phyloP scores from a whole-genome alignment of 2,888 invertebrate species.

The Choreutis nemorana region DNA sequence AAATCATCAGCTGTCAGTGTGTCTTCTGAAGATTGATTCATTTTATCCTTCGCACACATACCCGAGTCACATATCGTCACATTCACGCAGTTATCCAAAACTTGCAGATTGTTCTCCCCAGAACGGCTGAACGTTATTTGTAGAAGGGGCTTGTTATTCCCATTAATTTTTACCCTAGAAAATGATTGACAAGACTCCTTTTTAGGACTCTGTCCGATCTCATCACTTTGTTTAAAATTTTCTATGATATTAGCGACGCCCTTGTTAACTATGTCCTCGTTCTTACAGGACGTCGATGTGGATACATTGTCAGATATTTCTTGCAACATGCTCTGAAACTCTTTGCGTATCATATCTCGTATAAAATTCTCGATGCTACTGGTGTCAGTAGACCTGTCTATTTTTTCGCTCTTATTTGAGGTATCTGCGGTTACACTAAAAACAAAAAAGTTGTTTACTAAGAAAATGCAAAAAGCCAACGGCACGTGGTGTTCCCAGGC shows the following conservation, averaged over 20 bases:
- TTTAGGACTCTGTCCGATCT: conserved; percentile 9
- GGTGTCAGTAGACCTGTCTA: conserved; percentile 51
- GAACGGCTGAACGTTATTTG: conserved; percentile 46
- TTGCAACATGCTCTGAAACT: conserved; percentile 38
- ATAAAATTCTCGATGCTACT: conserved; percentile 49
- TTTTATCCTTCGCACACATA: conserved; percentile 23
- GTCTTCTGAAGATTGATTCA: conserved; percentile 32
- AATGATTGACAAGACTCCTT: conserved; percentile 36
- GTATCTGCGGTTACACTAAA: conserved; percentile 14
- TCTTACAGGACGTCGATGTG: conserved; percentile 14
- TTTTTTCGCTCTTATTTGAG: conserved; percentile 15
- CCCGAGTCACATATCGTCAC: conserved; percentile 40
- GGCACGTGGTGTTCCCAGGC: conserved; percentile 32
- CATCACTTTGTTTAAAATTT: conserved; percentile 23
- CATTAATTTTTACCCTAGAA: conserved; percentile 50
- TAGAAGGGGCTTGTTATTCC: conserved; percentile 50
- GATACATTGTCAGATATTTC: conserved; percentile 35
- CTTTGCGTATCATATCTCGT: conserved; percentile 43
- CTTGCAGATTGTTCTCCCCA: conserved; percentile 49
- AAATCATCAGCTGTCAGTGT: conserved; percentile 32
- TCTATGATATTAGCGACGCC: conserved; percentile 45
- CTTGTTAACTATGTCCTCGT: conserved; percentile 36
- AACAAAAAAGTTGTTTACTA: too few species aligned
- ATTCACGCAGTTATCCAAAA: conserved; percentile 49
- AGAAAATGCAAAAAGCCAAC: conserved; percentile 21